phyloP scores from a whole-genome alignment of 2,113 vertebrate species.

The Oplegnathus fasciatus region DNA sequence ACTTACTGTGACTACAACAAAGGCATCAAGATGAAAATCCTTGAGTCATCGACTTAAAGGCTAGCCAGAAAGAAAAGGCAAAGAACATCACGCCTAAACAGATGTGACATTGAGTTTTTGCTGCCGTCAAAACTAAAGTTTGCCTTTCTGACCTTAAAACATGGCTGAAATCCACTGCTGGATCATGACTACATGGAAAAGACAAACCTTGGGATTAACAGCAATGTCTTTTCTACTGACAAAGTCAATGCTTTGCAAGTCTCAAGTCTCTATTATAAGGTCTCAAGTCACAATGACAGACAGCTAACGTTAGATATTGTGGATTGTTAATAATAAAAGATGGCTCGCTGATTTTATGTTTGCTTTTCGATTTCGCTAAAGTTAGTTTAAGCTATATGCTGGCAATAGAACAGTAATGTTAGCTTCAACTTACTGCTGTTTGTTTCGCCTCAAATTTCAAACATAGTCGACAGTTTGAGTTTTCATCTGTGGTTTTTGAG shows the following conservation, averaged over 20 bases:
- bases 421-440: not conserved
- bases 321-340: not conserved
- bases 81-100: conserved; percentile 41
- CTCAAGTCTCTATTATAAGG: not conserved
- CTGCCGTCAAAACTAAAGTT: conserved; percentile 39
- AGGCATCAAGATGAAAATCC: conserved; percentile 27
- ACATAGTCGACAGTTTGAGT: not conserved
- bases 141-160: conserved; percentile 37
- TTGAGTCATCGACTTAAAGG: conserved; percentile 35
- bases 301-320: not conserved
- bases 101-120: conserved; percentile 26
- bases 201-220: not conserved
- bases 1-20: conserved; percentile 26
- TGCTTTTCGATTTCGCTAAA: not conserved
- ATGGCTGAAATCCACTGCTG: conserved; percentile 44
- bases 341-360: not conserved
- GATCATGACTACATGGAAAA: conserved; percentile 16
- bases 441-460: not conserved
- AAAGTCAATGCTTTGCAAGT: not conserved
- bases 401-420: not conserved
- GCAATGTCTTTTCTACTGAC: not conserved
- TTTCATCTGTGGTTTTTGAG: not conserved
- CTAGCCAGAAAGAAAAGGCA: conserved; percentile 22
- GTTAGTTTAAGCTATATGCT: not conserved
- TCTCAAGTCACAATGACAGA: not conserved